Conservation (phyloP, 2,113 vertebrate species). For the Bos taurus region ARS-UCD2.0 NC_037329.1:129082501-129083000, state of each 20-base stretch:
- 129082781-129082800: background rate
- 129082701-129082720: background rate
- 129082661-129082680: background rate
- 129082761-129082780: background rate
- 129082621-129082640: background rate
- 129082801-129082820: background rate
- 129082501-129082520: background rate
- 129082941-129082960: background rate
- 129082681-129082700: background rate
- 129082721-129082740: background rate
- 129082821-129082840: background rate
- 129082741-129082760: no score
- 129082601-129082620: background rate
- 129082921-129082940: background rate
- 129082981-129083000: background rate
- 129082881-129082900: background rate
- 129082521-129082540: background rate
- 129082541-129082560: background rate
- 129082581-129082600: background rate
- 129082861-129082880: background rate
- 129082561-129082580: background rate
- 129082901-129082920: background rate
- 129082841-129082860: background rate
- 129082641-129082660: background rate
- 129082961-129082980: background rate